phyloP scores from a whole-genome alignment of 2,113 vertebrate species.

The Podarcis raffonei region DNA sequence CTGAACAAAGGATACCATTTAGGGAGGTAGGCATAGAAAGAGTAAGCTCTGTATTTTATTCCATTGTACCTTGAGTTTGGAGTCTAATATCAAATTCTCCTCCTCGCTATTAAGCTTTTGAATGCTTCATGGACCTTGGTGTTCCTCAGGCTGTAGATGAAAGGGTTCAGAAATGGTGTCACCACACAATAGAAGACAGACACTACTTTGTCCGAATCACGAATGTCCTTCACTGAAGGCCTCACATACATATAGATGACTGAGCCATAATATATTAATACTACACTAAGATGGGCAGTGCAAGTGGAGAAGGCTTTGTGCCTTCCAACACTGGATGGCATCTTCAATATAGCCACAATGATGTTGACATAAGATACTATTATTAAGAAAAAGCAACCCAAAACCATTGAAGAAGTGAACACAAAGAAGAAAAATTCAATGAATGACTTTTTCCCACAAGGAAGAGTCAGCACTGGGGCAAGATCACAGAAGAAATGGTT shows the following conservation, averaged over 20 bases:
- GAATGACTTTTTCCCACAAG: not conserved
- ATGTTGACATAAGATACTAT: rapidly evolving
- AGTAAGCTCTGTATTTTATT: not conserved
- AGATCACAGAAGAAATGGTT: not conserved
- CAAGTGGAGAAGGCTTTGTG: conserved; percentile 11
- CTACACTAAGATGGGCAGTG: not conserved
- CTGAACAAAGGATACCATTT: not conserved
- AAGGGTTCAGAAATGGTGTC: conserved; percentile 38
- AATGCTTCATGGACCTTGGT: not conserved
- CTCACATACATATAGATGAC: not conserved
- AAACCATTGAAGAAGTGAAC: not conserved
- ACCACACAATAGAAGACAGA: rapidly evolving
- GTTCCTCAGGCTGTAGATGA: conserved; percentile 32
- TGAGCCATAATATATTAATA: rapidly evolving
- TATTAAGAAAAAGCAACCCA: conserved; percentile 19
- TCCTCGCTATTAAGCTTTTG: not conserved
- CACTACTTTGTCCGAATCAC: rapidly evolving
- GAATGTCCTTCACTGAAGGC: not conserved
- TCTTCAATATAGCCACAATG: not conserved
- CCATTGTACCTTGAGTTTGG: not conserved
- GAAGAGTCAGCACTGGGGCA: not conserved
- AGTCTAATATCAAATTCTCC: not conserved
- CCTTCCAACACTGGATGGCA: not conserved
- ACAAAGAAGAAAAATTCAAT: not conserved
- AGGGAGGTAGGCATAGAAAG: not conserved